A percentile compares a stretch with the other conserved stretches of the same genome.
Conservation (phyloP, 2,113 vertebrate species). For the western clawed frog (Xenopus tropicalis) region UCB_Xtro_10.0 CM004450.2:71231501-71232000, state of each 20-base stretch:
- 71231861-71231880: no score
- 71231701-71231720: conserved; percentile 6
- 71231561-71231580: conserved; percentile 45
- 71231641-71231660: conserved; percentile 27
- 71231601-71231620: conserved; percentile 42
- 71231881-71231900: not conserved
- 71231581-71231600: conserved; percentile 34
- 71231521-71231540: conserved; percentile 18
- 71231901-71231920: not conserved
- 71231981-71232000: no score
- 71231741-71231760: not conserved
- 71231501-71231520: no score
- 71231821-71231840: no score
- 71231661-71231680: conserved; percentile 23
- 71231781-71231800: no score
- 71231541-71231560: conserved; percentile 34
- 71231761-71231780: no score
- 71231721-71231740: conserved; percentile 31
- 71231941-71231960: no score
- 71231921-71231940: no score
- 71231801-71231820: no score
- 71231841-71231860: no score
- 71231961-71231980: no score
- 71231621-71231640: conserved; percentile 25
- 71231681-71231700: conserved; percentile 22